Evolutionary conservation across 2,797 vertebrate species (phyloP), one percentile per base, ranked within the genome.

Genomic region (Microchirus variegatus): DNA sequence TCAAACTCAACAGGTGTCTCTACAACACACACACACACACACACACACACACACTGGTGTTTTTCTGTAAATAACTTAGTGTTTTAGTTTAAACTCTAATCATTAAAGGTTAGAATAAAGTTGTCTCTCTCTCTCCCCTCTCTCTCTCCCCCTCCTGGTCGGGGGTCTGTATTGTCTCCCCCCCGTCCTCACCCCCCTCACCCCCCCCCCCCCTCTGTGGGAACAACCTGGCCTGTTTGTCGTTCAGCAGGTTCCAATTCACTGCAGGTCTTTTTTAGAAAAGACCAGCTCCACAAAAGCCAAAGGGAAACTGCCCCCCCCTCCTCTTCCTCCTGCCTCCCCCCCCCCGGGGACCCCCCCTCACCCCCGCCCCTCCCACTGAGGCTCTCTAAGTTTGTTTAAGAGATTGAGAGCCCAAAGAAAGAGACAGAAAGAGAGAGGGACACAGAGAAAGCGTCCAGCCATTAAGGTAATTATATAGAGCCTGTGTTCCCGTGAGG

Each of bases 381-480:
- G 70, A 77, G 85, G 72, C 85, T 73, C 81, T 86, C 81, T 46
- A 95, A 98, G 97, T 99, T 99, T 99, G 96, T 98, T 99, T 99
- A 98, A 98, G 96, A 98, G 95, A 97, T 96, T 96, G 96, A 95
- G 94, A 94, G 94, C 95, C 77, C 70, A 77, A 79, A 81, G 83
- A 87, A 84, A 89, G 78, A 81, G 75, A 80, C 70, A 79, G 82
- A 89, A 85, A 85, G 80, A 81, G 81, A 86, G 86, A 82, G 74
- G 72, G 78, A 79, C 59, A 43, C 44, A 95, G 96, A 97, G 96
- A 98, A 98, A 98, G 96, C 95, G 94, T 97, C 95, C 96, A 92
- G 94, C 96, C 96, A 99, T 98, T 98, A 98, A 98, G 96, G 96
- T 99, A 98, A 99, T 99, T 99, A 99, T 99, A 97, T 96, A 95